A percentile compares a stretch with the other conserved stretches of the same genome.
phyloP scores from a whole-genome alignment of 2,113 vertebrate species.

The Acrocephalus arundinaceus region DNA sequence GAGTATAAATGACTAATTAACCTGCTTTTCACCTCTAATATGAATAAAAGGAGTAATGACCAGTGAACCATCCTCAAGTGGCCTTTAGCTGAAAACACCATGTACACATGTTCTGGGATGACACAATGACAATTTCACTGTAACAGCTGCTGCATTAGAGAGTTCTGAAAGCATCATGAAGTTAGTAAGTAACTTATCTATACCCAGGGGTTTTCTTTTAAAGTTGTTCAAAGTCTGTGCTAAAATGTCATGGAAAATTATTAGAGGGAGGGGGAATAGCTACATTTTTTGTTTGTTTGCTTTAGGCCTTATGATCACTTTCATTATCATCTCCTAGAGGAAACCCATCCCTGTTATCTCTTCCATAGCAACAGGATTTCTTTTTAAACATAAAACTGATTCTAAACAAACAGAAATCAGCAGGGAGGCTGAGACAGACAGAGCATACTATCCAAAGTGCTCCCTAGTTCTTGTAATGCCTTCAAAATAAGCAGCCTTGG shows the following conservation, averaged over 20 bases:
- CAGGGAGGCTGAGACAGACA: neutral
- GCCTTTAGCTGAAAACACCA: neutral
- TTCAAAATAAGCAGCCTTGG: neutral
- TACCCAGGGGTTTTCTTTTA: neutral
- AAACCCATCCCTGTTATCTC: neutral
- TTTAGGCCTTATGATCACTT: neutral
- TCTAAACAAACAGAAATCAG: neutral
- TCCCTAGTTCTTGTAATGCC: neutral
- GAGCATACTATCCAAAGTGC: neutral
- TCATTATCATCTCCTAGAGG: neutral
- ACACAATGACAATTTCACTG: neutral
- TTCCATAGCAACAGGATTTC: neutral
- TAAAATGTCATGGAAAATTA: neutral
- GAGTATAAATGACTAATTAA: neutral
- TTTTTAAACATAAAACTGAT: neutral
- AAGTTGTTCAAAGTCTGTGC: neutral
- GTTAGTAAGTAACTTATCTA: neutral
- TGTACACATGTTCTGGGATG: neutral
- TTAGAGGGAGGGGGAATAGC: neutral
- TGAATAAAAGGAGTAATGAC: neutral
- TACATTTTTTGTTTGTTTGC: neutral
- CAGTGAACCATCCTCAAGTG: neutral
- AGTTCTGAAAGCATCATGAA: neutral
- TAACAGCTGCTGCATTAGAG: neutral
- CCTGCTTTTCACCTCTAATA: neutral